These are phyloP conservation scores for Sphaerophoria taeniata DNA, from an alignment of 2,888 invertebrate species.

Conservation along the genomic window DNA sequence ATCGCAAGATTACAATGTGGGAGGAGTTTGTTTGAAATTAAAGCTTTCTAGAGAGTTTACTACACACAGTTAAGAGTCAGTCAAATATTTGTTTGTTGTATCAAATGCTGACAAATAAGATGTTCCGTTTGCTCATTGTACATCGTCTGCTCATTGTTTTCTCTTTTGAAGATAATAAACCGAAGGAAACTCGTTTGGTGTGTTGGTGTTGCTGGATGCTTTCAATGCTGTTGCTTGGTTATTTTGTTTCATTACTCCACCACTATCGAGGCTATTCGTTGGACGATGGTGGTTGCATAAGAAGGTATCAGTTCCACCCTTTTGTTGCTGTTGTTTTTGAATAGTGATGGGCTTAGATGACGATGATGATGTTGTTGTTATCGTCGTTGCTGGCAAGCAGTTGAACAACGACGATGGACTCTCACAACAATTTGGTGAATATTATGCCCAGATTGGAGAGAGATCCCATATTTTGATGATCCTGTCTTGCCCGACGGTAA, in stretches of 20 bases:
- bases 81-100: slow-evolving; percentile 62
- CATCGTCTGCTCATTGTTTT: slow-evolving; percentile 27
- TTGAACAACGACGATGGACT: slow-evolving; percentile 46
- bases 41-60: slow-evolving; percentile 34
- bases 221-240: slow-evolving; percentile 21
- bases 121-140: no score
- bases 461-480: slow-evolving; percentile 97
- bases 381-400: not conserved
- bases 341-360: slow-evolving; percentile 63
- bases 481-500: slow-evolving; percentile 97
- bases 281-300: slow-evolving; percentile 49
- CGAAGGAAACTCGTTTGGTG: slow-evolving; percentile 62
- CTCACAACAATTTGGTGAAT: slow-evolving; percentile 67
- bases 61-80: slow-evolving; percentile 55
- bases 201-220: slow-evolving; percentile 6
- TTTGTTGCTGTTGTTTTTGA: slow-evolving; percentile 42
- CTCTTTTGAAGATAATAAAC: slow-evolving; percentile 68
- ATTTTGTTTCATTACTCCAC: slow-evolving; percentile 6
- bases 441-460: slow-evolving; percentile 85
- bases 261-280: slow-evolving; percentile 62
- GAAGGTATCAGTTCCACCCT: slow-evolving; percentile 56
- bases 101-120: not conserved
- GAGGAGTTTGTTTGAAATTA: slow-evolving; percentile 23
- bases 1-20: slow-evolving; percentile 1
- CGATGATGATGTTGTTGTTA: slow-evolving; percentile 56